phyloP scores from a whole-genome alignment of 2,888 invertebrate species.

The Chrysodeixis includens region DNA sequence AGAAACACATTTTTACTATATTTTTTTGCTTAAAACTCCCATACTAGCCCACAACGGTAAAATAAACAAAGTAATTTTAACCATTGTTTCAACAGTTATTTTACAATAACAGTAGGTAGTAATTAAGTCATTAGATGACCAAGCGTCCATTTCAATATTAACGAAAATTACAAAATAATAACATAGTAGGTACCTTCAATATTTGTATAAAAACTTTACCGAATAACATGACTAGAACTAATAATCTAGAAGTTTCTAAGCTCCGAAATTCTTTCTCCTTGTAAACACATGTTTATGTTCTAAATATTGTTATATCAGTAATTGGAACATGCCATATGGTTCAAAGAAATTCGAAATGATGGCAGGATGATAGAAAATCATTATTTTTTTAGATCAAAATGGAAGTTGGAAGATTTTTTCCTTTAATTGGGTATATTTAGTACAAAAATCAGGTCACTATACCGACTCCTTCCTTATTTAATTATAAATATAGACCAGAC shows the following conservation, averaged over 20 bases:
- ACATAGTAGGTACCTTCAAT: not conserved
- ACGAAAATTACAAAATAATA: not conserved
- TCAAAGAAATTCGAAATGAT: no score
- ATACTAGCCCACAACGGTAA: not conserved
- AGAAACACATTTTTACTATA: no score
- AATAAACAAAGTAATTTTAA: not conserved
- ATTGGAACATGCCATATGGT: not conserved
- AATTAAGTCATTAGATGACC: conserved; percentile 3
- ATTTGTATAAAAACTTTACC: not conserved
- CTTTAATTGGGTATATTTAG: no score
- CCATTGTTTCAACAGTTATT: not conserved
- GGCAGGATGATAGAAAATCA: not conserved
- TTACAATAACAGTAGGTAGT: not conserved
- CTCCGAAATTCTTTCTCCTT: no score
- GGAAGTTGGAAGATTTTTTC: no score
- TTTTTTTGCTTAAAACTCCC: no score
- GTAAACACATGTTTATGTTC: not conserved
- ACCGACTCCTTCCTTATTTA: no score
- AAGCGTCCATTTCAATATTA: not conserved
- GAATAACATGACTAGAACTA: not conserved
- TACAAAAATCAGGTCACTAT: no score
- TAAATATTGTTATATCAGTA: not conserved
- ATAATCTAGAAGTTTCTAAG: not conserved
- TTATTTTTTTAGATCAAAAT: no score
- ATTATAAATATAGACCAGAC: no score